Base-by-base conservation (phyloP, 2,797 vertebrate genomes). In the Microcaecilia unicolor region DNA sequence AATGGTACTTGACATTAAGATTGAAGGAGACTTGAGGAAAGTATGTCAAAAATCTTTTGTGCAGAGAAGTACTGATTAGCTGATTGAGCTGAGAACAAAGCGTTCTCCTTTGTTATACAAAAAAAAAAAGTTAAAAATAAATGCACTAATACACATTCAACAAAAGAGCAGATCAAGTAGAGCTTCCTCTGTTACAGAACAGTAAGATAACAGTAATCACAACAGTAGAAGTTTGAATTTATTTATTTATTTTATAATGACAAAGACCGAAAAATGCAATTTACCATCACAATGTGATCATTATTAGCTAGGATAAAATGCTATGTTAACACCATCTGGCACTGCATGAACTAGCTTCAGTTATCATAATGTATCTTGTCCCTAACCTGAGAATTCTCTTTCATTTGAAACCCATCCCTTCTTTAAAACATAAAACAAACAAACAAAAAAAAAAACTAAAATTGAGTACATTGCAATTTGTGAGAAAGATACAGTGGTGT, bases 201-300 rank as follows among this genome's bases (percentile, higher is more conserved):
- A 35, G 26, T 34, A 28, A 65, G 38, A 58, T 28, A 64, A 15
- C 4, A 32, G 8, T 39, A 66, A 54, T 68, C 41, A 61, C 22
- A 52, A 48, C 20, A 68, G 70, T 55, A 24, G 23, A 34, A 55
- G 10, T 41, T 45, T 48, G 38, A 36, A 58, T n/a, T n/a, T n/a
- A n/a, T n/a, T n/a, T n/a, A n/a, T n/a, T n/a, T n/a, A n/a, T n/a
- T n/a, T n/a, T n/a, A n/a, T n/a, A n/a, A n/a, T 39, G 13, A 8
- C 11, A 19, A 53, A 55, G 16, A 43, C 67, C 44, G 36, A 27
- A 22, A 61, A 61, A 58, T 49, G 2, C 4, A 55, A 37, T 44
- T 61, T 53, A 37, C 3, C 48, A 43, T n/a, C n/a, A n/a, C n/a
- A n/a, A n/a, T n/a, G n/a, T n/a, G n/a, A n/a, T n/a, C n/a, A n/a